A percentile compares a stretch with the other conserved stretches of the same genome.
Conservation (phyloP, 1,140 invertebrate species). For the Leptonema lineaticorne region DNA sequence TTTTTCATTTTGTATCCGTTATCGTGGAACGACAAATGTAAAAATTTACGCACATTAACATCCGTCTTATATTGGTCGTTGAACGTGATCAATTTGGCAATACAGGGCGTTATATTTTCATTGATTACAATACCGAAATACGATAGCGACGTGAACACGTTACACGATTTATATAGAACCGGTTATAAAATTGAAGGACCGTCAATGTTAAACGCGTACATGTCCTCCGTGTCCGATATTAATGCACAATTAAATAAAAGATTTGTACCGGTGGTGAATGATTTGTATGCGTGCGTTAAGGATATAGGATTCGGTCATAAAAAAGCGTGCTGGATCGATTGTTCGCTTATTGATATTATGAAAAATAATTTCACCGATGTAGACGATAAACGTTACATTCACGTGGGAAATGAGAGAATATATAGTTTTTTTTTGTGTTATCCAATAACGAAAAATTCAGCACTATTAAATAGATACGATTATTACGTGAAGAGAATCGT, state of each 20-base stretch:
- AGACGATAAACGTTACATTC: constrained; percentile 50
- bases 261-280: constrained; percentile 44
- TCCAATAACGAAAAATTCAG: constrained; percentile 46
- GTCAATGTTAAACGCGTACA: constrained; percentile 48
- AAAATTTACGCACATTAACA: constrained; percentile 15
- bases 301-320: constrained; percentile 45
- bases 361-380: constrained; percentile 48
- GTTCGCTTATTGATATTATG: constrained; percentile 48
- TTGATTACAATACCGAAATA: constrained; percentile 49
- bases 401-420: constrained; percentile 49
- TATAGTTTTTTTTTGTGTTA: constrained; percentile 51
- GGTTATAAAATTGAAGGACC: constrained; percentile 50
- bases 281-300: constrained; percentile 47
- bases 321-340: constrained; percentile 52
- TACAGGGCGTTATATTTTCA: constrained; percentile 52
- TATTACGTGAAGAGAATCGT: constrained; percentile 43
- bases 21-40: constrained; percentile 16
- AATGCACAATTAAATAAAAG: constrained; percentile 47
- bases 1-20: constrained; percentile 31
- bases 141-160: constrained; percentile 50
- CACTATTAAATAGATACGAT: constrained; percentile 45
- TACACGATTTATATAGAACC: constrained; percentile 49
- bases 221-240: constrained; percentile 48
- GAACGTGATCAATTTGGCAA: constrained; percentile 37
- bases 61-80: constrained; percentile 34